phyloP scores from a whole-genome alignment of 2,113 vertebrate genomes.

The Lasiurus cinereus region DNA sequence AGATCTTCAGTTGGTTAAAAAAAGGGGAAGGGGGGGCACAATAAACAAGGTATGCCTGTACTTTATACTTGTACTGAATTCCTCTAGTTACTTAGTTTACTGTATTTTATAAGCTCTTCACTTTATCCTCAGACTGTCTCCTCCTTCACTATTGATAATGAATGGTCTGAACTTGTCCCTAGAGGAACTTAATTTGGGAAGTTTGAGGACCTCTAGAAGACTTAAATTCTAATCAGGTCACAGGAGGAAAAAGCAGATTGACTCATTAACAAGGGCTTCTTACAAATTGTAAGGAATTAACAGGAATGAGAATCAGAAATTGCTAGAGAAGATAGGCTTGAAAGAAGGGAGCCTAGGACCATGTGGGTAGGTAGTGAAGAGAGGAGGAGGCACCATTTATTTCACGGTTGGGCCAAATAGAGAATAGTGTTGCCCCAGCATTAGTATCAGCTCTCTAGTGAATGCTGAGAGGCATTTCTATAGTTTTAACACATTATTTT shows the following conservation, averaged over 20 bases:
- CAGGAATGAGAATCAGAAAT: not conserved
- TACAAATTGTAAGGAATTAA: not conserved
- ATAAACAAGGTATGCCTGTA: not conserved
- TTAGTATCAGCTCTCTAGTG: not conserved
- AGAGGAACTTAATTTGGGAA: conserved; percentile 63
- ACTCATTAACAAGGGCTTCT: conserved; percentile 31
- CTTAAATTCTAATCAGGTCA: conserved; percentile 30
- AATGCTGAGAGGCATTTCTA: not conserved
- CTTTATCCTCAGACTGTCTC: not conserved
- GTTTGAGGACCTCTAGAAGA: conserved; percentile 27
- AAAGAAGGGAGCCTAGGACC: not conserved
- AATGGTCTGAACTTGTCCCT: not conserved
- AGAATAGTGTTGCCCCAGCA: not conserved
- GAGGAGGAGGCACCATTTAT: not conserved
- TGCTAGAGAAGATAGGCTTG: not conserved
- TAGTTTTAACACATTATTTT: not conserved
- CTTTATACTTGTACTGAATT: not conserved
- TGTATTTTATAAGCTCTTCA: not conserved
- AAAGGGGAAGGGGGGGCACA: too few species aligned
- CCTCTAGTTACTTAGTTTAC: not conserved
- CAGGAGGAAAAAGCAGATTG: conserved; percentile 36
- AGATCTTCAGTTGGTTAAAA: not conserved
- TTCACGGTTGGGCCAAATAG: not conserved
- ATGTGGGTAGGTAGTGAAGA: not conserved
- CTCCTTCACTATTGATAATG: not conserved